A percentile compares a stretch with the other conserved stretches of the same genome.
phyloP scores from a whole-genome alignment of 1,140 invertebrate species.

The Drosophila malerkotliana region DNA sequence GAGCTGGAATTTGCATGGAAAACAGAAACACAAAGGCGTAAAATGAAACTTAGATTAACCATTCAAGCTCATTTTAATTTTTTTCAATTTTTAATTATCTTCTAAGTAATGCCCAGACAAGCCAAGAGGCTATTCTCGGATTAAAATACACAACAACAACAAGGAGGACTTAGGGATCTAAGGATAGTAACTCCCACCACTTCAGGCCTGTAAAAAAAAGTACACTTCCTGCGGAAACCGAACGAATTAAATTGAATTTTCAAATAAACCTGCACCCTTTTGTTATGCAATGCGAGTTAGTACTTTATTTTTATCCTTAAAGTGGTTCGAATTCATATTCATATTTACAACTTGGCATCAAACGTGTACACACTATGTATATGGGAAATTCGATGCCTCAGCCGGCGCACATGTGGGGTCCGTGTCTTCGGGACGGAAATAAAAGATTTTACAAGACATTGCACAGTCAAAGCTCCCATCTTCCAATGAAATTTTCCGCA shows the following conservation, averaged over 20 bases:
- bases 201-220: too few relatives aligned
- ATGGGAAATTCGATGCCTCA: constrained; percentile 51
- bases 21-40: constrained; percentile 20
- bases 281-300: background rate
- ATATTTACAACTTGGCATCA: constrained; percentile 54
- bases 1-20: constrained; percentile 67
- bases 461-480: constrained; percentile 40
- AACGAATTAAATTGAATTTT: background rate
- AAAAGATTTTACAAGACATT: constrained; percentile 75
- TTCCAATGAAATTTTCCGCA: constrained; percentile 13
- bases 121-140: background rate
- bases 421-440: constrained; percentile 55
- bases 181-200: too few relatives aligned
- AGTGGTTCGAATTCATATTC: constrained; percentile 57
- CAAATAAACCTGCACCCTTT: background rate
- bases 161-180: too few relatives aligned
- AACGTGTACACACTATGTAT: constrained; percentile 19
- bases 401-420: constrained; percentile 34
- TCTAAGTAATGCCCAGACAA: constrained; percentile 42
- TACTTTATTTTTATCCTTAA: constrained; percentile 5
- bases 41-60: background rate
- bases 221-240: background rate
- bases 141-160: too few relatives aligned
- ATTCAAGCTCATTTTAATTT: constrained; percentile 36
- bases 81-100: constrained; percentile 66